Evolutionary conservation across 2,113 vertebrate genomes (phyloP).

Genomic region (rat (Rattus norvegicus)): GRCr8 NC_086022.1:37156501-37157000

Average conservation of each 20-base stretch:
- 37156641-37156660: neutral
- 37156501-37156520: constrained; percentile 43
- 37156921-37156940: constrained; percentile 66
- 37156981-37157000: constrained; percentile 72
- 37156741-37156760: neutral
- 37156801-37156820: constrained; percentile 49
- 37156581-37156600: neutral
- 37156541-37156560: neutral
- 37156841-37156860: constrained; percentile 75
- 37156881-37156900: constrained; percentile 74
- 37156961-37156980: constrained; percentile 73
- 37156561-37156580: neutral
- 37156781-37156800: constrained; percentile 1
- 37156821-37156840: constrained; percentile 78
- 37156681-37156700: neutral
- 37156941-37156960: constrained; percentile 68
- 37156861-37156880: constrained; percentile 63
- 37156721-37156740: constrained; percentile 22
- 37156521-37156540: neutral
- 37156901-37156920: constrained; percentile 64
- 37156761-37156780: neutral
- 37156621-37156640: accelerated
- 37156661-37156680: neutral
- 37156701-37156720: neutral
- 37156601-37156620: neutral